A percentile compares a stretch with the other conserved stretches of the same genome.
Conservation (phyloP, 2,113 vertebrate genomes). For the Actinemys pallida region DNA sequence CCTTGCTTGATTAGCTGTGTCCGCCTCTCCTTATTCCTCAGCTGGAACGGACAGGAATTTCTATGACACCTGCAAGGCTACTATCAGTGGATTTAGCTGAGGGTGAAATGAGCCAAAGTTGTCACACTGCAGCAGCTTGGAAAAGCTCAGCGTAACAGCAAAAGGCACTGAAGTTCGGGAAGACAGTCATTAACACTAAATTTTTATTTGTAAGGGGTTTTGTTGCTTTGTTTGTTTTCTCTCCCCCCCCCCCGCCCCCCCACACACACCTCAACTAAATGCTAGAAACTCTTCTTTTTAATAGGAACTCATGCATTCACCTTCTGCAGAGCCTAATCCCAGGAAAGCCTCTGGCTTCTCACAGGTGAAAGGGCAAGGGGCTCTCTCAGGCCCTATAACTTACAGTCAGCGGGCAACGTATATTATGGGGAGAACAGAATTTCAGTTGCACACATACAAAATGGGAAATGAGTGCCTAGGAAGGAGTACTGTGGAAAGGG, state of each 20-base stretch:
- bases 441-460: background rate
- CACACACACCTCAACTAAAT: background rate
- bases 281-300: background rate
- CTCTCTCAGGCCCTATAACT: background rate
- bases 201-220: background rate
- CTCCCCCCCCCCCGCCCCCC: too few relatives aligned
- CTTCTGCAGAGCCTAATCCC: background rate
- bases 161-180: background rate
- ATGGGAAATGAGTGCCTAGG: too few relatives aligned
- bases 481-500: too few relatives aligned
- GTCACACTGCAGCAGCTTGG: background rate
- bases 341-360: background rate
- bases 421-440: background rate
- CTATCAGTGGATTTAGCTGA: constrained; percentile 50
- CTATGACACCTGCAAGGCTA: constrained; percentile 6
- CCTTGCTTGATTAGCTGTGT: too few relatives aligned
- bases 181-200: background rate
- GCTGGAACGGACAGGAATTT: too few relatives aligned
- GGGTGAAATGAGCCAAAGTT: background rate
- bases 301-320: background rate
- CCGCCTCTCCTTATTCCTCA: too few relatives aligned
- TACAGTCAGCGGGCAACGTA: background rate
- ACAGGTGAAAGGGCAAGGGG: background rate
- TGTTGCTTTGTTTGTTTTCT: background rate
- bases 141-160: background rate